These are phyloP conservation scores for Trachurus trachurus DNA, from an alignment of 2,797 vertebrate genomes.

Conservation along the genomic window DNA sequence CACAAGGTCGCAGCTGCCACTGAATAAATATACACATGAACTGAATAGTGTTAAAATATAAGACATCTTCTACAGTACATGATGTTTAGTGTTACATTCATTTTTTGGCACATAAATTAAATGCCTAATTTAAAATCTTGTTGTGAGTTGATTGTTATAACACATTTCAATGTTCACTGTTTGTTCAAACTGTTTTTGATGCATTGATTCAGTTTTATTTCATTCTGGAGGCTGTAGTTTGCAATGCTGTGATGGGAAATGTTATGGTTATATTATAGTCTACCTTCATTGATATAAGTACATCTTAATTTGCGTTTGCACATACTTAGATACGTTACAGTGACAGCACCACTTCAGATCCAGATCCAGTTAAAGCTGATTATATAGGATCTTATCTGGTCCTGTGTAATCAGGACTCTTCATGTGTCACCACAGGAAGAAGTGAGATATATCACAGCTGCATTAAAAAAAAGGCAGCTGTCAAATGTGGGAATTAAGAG, in stretches of 20 bases:
- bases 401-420: not conserved
- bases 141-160: not conserved
- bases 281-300: not conserved
- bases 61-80: not conserved
- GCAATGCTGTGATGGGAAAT: not conserved
- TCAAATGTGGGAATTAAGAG: not conserved
- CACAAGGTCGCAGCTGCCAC: not conserved
- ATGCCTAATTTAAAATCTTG: not conserved
- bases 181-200: not conserved
- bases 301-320: not conserved
- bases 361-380: not conserved
- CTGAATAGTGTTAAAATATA: not conserved
- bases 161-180: not conserved
- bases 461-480: not conserved
- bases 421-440: not conserved
- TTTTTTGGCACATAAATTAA: not conserved
- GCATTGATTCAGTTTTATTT: not conserved
- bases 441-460: not conserved
- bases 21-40: conserved; percentile 1
- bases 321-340: not conserved
- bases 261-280: not conserved
- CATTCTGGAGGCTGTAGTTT: not conserved
- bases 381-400: not conserved
- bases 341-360: not conserved
- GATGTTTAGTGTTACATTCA: not conserved